Conservation (phyloP, 1,140 invertebrate species). For the Holotrichia oblita region DNA sequence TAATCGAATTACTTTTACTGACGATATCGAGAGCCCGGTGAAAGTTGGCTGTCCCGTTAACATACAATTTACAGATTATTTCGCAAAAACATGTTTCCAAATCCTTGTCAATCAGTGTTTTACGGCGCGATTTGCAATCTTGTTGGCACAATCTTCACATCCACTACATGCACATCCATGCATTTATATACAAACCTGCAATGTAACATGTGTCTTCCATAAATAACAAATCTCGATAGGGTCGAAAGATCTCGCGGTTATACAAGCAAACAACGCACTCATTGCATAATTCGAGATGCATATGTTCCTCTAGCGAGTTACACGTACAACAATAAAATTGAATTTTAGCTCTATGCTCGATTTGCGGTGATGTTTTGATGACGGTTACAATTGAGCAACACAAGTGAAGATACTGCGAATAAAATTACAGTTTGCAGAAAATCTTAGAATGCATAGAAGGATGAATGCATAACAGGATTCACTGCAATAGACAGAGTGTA, state of each 20-base stretch:
- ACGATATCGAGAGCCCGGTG: background rate
- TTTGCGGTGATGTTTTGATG: background rate
- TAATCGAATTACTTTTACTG: constrained; percentile 12
- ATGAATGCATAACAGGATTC: too few species aligned
- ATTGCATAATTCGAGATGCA: background rate
- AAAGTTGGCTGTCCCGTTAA: background rate
- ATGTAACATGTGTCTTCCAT: background rate
- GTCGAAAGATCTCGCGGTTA: background rate
- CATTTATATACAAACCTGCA: background rate
- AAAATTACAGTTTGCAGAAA: too few species aligned
- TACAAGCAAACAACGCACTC: constrained; percentile 19
- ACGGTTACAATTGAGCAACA: too few species aligned
- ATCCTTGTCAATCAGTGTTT: constrained; percentile 3
- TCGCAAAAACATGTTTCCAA: constrained; percentile 8
- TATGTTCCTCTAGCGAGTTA: background rate
- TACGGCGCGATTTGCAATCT: constrained; percentile 11
- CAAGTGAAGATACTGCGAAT: too few species aligned
- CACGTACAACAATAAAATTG: background rate
- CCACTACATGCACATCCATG: background rate
- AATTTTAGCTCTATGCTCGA: background rate
- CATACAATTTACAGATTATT: constrained; percentile 4
- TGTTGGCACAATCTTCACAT: background rate
- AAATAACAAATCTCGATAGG: background rate
- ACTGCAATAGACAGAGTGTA: too few species aligned
- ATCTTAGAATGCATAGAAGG: too few species aligned